Evolutionary conservation across 1,140 invertebrate genomes (phyloP), one percentile per base, ranked within the genome.

Genomic region (Schmidtea mediterranea): DNA sequence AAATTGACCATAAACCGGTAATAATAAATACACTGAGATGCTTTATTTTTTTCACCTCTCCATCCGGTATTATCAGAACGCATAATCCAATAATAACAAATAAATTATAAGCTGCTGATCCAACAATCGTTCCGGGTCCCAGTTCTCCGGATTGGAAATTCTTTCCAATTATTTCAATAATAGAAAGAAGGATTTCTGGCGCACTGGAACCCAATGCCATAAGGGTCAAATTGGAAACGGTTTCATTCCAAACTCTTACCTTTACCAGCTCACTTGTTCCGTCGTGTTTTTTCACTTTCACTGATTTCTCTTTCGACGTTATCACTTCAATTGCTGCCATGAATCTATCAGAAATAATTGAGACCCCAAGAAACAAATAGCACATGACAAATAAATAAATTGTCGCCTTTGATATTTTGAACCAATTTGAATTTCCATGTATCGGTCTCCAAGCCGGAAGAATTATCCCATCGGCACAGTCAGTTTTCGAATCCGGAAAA

Each of bases 171-270:
- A 74, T 72, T 59, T 75, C 74, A 51, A 76, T 74, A 48, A 72
- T 65, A 12, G 74, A 73, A 36, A 76, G 58, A 1, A 76, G 56
- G 51, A 76, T 76, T 59, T 76, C 74, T 0, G 74, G 74, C 2
- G 74, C 73, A 23, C 71, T 73, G 5, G 72, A 73, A 3, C 74
- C 74, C 2, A 76, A 58, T 8, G 75, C 74, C 74, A 76, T 75
- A 2, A 76, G 60, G 13, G 73, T 75, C n/a, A 76, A 58, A 59
- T 76, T 76, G 51, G 74, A 73, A 10, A 76, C 74, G 0, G 74
- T 75, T 55, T 74, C 72, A 53, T 75, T 76, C 74, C 74, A 76
- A 22, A 68, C 56, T 9, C 52, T 50, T 59, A 59, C 19, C 6
- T 36, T 46, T 6, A 46, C 15, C 3, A 46, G 22, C 6, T 46